Evolutionary conservation across 2,888 invertebrate genomes (phyloP).

Genomic region (Holacanthella duospinosa): DNA sequence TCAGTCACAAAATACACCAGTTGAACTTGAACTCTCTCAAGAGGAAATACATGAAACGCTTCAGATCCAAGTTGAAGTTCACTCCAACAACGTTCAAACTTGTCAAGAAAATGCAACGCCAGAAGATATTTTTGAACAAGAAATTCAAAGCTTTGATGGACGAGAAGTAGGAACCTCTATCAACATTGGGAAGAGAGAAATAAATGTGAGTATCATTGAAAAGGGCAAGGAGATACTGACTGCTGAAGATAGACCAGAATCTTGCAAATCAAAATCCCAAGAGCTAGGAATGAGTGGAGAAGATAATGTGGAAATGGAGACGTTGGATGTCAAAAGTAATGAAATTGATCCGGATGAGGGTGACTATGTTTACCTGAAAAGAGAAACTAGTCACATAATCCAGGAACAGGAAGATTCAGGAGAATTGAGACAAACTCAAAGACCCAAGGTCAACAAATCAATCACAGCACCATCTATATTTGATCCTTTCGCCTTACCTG

Average conservation of each 20-base stretch:
- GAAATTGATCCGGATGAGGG: not conserved
- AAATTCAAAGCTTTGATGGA: slow-evolving; percentile 6
- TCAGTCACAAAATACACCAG: not conserved
- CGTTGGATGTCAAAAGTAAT: not conserved
- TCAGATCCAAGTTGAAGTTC: slow-evolving; percentile 19
- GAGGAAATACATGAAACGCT: slow-evolving; percentile 6
- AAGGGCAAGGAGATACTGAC: not conserved
- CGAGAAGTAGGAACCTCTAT: not conserved
- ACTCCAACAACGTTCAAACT: slow-evolving; percentile 1
- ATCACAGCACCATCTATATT: not conserved
- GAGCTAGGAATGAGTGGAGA: not conserved
- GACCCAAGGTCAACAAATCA: not conserved
- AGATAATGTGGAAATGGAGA: not conserved
- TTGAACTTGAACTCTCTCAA: not conserved
- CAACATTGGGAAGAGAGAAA: not conserved
- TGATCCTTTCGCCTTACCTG: slow-evolving; percentile 29
- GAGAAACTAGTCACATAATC: not conserved
- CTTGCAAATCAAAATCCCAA: not conserved
- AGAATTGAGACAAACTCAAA: not conserved
- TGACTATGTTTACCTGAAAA: not conserved
- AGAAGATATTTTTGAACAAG: slow-evolving; percentile 9
- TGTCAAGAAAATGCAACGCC: slow-evolving; percentile 2
- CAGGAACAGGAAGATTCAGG: not conserved
- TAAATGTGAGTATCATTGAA: not conserved
- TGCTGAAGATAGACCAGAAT: slow-evolving; percentile 5